These are phyloP conservation scores for Spisula solida DNA, from an alignment of 2,888 invertebrate species.

Conservation along the genomic window DNA sequence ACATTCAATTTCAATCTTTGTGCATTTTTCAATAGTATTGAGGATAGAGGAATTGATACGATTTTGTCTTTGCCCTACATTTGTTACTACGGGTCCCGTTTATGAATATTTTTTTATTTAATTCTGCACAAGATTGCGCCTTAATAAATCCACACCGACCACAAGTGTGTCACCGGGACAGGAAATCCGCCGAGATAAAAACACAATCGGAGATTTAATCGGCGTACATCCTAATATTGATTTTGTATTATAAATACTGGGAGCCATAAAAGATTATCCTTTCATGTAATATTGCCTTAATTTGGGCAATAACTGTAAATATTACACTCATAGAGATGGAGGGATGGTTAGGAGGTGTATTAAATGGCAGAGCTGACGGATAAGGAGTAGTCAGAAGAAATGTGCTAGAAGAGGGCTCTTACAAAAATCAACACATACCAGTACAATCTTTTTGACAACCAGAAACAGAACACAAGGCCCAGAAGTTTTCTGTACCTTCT, in stretches of 20 bases:
- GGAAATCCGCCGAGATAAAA: constrained; percentile 57
- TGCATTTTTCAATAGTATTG: neutral
- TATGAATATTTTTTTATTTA: neutral
- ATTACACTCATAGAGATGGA: neutral
- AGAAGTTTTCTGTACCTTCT: too few species aligned
- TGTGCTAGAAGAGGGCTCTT: neutral
- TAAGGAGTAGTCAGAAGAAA: neutral
- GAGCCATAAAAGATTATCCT: constrained; percentile 24
- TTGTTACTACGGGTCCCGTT: neutral
- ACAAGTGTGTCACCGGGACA: constrained; percentile 54
- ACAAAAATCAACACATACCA: neutral
- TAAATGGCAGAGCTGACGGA: neutral
- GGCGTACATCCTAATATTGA: constrained; percentile 52
- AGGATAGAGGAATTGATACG: neutral
- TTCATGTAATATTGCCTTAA: constrained; percentile 17
- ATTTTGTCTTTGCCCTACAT: neutral
- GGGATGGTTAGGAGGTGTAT: neutral
- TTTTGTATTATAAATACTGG: constrained; percentile 37
- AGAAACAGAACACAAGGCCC: neutral
- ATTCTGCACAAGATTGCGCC: neutral
- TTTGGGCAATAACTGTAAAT: constrained; percentile 17
- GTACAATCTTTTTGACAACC: neutral
- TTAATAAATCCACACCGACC: neutral
- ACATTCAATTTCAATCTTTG: constrained; percentile 4
- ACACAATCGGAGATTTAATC: constrained; percentile 41